These are phyloP conservation scores for Cheilosia urbana DNA, from an alignment of 2,888 invertebrate species.

Conservation along the genomic window DNA sequence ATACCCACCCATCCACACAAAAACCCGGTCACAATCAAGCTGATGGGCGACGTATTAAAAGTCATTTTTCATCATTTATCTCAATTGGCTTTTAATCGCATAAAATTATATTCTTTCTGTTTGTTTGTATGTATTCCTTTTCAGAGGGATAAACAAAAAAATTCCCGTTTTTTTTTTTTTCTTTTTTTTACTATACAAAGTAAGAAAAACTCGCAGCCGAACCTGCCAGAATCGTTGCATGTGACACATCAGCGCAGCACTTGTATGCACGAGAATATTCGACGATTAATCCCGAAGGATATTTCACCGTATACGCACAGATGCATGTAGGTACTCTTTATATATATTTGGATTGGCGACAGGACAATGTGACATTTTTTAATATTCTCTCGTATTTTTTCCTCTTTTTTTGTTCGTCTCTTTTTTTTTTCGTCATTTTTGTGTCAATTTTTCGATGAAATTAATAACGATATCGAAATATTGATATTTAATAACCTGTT, in stretches of 20 bases:
- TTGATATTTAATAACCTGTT: constrained; percentile 67
- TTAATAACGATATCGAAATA: constrained; percentile 65
- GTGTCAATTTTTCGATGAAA: constrained; percentile 57
- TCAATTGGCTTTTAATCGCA: constrained; percentile 75
- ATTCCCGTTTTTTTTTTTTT: neutral
- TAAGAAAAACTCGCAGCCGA: constrained; percentile 32
- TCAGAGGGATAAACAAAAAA: constrained; percentile 51
- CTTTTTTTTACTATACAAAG: neutral
- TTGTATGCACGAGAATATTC: constrained; percentile 46
- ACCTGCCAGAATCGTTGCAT: constrained; percentile 68
- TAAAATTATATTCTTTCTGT: constrained; percentile 75
- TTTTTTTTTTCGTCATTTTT: constrained; percentile 28
- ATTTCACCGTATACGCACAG: constrained; percentile 18
- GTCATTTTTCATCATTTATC: constrained; percentile 76
- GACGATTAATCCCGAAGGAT: constrained; percentile 73
- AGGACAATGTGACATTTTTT: constrained; percentile 10
- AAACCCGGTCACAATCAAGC: constrained; percentile 26
- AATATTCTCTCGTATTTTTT: neutral
- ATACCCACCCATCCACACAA: constrained; percentile 42
- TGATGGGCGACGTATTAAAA: constrained; percentile 74
- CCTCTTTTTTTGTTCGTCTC: constrained; percentile 12
- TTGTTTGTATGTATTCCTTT: constrained; percentile 65
- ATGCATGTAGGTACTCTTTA: constrained; percentile 21
- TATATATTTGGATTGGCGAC: constrained; percentile 6
- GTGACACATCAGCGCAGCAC: constrained; percentile 52